These are phyloP conservation scores for Catagonus wagneri DNA, from an alignment of 2,113 vertebrate species.

Conservation along the genomic window DNA sequence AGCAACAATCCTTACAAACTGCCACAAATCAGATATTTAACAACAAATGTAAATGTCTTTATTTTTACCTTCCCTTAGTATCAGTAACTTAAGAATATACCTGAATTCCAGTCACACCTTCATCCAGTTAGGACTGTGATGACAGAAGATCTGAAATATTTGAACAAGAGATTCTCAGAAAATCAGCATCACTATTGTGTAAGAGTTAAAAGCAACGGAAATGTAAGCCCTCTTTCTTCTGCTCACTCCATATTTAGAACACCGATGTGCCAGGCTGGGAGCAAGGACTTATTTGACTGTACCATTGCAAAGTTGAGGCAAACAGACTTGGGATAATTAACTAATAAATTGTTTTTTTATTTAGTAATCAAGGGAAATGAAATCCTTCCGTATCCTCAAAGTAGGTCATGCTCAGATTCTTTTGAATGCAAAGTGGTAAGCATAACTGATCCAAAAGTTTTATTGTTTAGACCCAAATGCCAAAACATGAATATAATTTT, in stretches of 20 bases:
- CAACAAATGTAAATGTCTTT: neutral
- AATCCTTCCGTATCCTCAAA: slow-evolving; percentile 3
- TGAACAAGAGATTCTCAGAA: neutral
- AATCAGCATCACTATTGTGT: neutral
- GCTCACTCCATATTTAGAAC: neutral
- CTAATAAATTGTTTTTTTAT: slow-evolving; percentile 55
- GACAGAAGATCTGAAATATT: neutral
- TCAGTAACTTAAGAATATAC: neutral
- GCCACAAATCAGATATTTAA: neutral
- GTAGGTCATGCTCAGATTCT: slow-evolving; percentile 1
- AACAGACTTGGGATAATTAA: slow-evolving; percentile 32
- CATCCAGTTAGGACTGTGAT: neutral
- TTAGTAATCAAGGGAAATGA: slow-evolving; percentile 39
- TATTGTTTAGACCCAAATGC: neutral
- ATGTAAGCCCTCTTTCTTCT: neutral
- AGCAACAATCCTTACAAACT: neutral
- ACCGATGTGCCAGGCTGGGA: neutral
- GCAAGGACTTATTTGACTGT: neutral
- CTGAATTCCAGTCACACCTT: neutral
- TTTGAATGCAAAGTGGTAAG: slow-evolving; percentile 31
- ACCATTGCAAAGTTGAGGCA: neutral
- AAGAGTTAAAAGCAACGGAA: neutral
- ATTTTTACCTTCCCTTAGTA: neutral
- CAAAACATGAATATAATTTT: slow-evolving; percentile 4
- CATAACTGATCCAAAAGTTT: slow-evolving; percentile 3